Conservation (phyloP, 2,797 vertebrate genomes). For the Arnoldichthys spilopterus region DNA sequence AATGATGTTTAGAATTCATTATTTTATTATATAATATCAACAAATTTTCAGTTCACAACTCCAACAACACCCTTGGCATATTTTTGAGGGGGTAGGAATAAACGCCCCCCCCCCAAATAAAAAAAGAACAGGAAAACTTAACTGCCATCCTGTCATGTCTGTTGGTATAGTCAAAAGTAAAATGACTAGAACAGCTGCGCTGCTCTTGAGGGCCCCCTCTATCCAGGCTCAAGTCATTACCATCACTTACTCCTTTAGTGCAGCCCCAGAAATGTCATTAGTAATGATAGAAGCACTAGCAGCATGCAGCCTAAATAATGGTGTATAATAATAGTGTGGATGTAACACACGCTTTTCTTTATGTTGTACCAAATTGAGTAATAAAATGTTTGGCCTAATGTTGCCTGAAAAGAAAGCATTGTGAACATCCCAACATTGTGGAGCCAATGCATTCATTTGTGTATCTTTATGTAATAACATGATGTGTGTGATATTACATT, state of each 20-base stretch:
- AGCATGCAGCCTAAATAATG: background rate
- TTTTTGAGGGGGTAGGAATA: too few species aligned
- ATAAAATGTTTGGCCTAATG: background rate
- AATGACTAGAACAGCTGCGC: background rate
- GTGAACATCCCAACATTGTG: background rate
- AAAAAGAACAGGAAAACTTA: background rate
- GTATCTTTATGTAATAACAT: background rate
- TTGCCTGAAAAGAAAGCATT: background rate
- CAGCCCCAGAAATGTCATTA: background rate
- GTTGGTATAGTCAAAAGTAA: background rate
- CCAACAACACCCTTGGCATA: background rate
- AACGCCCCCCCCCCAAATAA: background rate
- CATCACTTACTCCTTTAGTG: background rate
- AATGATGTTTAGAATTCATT: too few species aligned
- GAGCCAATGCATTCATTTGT: background rate
- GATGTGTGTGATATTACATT: background rate
- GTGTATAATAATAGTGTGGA: conserved; percentile 7
- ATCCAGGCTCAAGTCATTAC: background rate
- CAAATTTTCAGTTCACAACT: background rate
- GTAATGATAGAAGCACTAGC: conserved; percentile 2
- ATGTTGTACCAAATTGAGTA: background rate
- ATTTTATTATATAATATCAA: too few species aligned
- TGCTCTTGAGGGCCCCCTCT: background rate
- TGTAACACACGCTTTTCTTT: background rate
- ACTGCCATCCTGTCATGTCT: background rate